Evolutionary conservation across 2,113 vertebrate genomes (phyloP), one percentile per base, ranked within the genome.

Genomic region (Arizona elegans): DNA sequence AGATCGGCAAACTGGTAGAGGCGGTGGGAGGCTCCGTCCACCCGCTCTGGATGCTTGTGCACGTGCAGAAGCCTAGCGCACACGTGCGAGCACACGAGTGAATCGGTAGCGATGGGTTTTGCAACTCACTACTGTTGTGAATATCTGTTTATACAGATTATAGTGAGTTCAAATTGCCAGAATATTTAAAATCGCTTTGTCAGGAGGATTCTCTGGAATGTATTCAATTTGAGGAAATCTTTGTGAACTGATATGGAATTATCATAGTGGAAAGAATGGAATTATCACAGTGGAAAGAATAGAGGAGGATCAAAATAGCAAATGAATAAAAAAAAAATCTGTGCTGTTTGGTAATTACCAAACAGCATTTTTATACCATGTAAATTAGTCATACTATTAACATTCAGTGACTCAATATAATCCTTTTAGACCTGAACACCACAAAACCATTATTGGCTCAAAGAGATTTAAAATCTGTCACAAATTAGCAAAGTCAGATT

Each of bases 231-330:
- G 75, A 93, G 86, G 90, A n/a, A 0, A 89, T 21, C 0, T 11
- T 86, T 24, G 86, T 5, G 54, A 11, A n/a, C 8, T 90, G 0
- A 0, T n/a, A 0, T 90, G 92, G 3, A 0, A 0, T 5, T 70
- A 24, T 9, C 55, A 29, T 4, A 81, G 59, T 26, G 0, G 0
- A 93, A 93, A 94, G 26, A 91, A n/a, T 17, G 24, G n/a, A 12
- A 54, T 15, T 15, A 15, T 55, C 54, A 15, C 12, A 15, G 59
- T n/a, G 0, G 0, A 93, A 93, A 94, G 26, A 91, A 23, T 19
- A 29, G n/a, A 8, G 50, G 93, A 56, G 9, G 21, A 54, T 91
- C 55, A 23, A 10, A 53, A 90, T 4, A 33, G 23, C 26, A 92
- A 58, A 92, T 93, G 65, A 2, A 5, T 21, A 3, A 81, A 81